Conservation (phyloP, 2,113 vertebrate genomes). For the Colinus virginianus region DNA sequence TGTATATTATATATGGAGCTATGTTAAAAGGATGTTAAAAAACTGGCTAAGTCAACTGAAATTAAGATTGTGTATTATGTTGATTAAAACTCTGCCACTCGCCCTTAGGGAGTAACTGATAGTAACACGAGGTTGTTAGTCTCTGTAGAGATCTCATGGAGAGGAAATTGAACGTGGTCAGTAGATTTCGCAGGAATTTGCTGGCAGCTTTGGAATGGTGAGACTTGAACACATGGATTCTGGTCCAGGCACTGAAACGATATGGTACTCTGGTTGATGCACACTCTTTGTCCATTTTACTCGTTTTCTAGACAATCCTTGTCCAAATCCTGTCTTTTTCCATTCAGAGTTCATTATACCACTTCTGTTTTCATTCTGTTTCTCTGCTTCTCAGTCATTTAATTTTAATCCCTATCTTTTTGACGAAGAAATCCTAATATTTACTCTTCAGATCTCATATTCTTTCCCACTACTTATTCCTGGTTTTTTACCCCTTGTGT, state of each 20-base stretch:
- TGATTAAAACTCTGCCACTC: neutral
- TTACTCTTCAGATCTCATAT: neutral
- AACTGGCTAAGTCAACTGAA: neutral
- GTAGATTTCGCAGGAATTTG: constrained; percentile 14
- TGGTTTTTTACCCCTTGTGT: neutral
- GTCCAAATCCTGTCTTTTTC: neutral
- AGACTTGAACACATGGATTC: neutral
- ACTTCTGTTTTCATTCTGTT: neutral
- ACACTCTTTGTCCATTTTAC: neutral
- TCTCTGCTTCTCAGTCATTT: neutral
- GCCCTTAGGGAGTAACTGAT: neutral
- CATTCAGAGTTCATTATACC: neutral
- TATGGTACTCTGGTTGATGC: neutral
- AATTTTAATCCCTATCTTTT: neutral
- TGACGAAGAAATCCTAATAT: constrained; percentile 6
- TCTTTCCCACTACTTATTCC: neutral
- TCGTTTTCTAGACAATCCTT: neutral
- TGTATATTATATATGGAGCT: neutral
- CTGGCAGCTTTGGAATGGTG: neutral
- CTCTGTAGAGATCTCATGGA: neutral
- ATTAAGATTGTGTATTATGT: neutral
- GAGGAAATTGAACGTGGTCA: neutral
- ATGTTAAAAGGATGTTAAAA: neutral
- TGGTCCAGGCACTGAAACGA: neutral
- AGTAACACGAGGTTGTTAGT: neutral